A percentile compares a stretch with the other conserved stretches of the same genome.
Conservation (phyloP, 2,888 invertebrate species). For the Lasioglossum malachurum region DNA sequence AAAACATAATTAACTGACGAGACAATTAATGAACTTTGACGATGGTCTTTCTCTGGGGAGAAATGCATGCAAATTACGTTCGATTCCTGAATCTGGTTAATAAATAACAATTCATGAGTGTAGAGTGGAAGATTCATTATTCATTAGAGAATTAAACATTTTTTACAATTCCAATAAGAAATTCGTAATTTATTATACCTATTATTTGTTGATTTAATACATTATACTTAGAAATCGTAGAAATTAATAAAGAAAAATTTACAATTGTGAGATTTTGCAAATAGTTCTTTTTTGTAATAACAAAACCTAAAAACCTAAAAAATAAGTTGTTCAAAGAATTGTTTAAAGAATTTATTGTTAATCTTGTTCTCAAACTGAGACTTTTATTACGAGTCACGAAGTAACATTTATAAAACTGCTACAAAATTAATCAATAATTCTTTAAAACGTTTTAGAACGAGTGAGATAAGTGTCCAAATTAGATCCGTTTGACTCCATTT, state of each 20-base stretch:
- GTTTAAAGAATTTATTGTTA: not conserved
- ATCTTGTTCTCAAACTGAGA: not conserved
- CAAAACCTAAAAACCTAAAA: not conserved
- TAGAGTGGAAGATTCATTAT: not conserved
- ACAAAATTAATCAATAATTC: conserved; percentile 35
- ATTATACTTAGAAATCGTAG: not conserved
- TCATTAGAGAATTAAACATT: not conserved
- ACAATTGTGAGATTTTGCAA: too few species aligned
- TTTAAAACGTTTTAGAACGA: conserved; percentile 39
- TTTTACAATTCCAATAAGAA: not conserved
- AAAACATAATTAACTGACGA: conserved; percentile 50
- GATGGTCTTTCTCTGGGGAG: not conserved
- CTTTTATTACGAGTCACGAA: not conserved
- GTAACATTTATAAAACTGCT: not conserved
- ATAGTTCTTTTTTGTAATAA: not conserved
- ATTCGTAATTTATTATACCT: not conserved
- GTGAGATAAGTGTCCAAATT: conserved; percentile 46
- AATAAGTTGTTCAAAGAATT: not conserved
- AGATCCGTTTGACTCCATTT: conserved; percentile 36
- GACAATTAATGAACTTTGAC: conserved; percentile 42
- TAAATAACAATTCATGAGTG: conserved; percentile 12
- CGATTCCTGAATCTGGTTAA: not conserved
- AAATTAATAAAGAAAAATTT: not conserved
- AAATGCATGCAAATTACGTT: not conserved
- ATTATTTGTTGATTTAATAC: not conserved